Conservation (phyloP, 2,888 invertebrate species). For the Rhagonycha lutea region DNA sequence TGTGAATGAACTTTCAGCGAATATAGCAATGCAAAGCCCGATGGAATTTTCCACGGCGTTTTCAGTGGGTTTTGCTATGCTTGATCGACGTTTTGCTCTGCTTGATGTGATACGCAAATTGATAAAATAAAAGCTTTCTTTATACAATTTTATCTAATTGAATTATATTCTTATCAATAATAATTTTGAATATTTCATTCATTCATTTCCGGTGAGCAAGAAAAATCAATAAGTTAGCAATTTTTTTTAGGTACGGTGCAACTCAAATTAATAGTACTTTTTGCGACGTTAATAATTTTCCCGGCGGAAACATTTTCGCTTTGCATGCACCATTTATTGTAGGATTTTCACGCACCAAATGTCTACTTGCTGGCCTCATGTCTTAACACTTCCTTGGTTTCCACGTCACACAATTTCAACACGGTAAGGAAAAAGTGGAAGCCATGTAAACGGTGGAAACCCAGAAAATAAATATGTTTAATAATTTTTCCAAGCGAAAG, state of each 20-base stretch:
- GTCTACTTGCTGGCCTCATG: too few species aligned
- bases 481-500: too few species aligned
- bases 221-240: neutral
- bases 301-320: neutral
- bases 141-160: neutral
- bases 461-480: too few species aligned
- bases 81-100: neutral
- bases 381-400: too few species aligned
- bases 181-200: neutral
- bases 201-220: neutral
- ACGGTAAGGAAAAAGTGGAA: too few species aligned
- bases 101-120: neutral
- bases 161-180: neutral
- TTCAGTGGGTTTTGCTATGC: neutral
- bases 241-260: neutral
- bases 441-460: too few species aligned
- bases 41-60: neutral
- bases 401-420: too few species aligned
- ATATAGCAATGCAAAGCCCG: neutral
- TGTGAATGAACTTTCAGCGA: neutral
- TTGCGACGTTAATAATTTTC: too few species aligned
- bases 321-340: too few species aligned
- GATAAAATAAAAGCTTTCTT: neutral
- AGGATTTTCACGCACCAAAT: too few species aligned
- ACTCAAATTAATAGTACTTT: neutral